phyloP scores from a whole-genome alignment of 1,140 invertebrate species.

The Drosophila seguyi region DNA sequence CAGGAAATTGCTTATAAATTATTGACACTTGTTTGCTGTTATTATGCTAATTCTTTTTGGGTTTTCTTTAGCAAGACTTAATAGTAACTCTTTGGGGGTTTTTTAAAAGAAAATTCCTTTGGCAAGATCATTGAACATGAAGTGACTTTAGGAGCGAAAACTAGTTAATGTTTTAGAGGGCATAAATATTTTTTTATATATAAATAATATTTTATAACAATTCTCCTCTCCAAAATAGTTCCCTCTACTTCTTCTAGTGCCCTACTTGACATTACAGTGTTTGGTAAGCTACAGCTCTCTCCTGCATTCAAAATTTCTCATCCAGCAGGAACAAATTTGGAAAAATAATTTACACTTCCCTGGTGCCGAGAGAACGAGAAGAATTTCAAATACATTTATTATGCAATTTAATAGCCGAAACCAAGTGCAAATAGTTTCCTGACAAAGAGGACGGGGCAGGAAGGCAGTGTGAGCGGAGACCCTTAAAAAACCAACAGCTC shows the following conservation, averaged over 20 bases:
- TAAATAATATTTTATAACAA: neutral
- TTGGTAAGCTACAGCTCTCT: conserved; percentile 1
- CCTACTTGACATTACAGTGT: conserved; percentile 4
- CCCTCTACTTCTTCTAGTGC: conserved; percentile 5
- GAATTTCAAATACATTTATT: conserved; percentile 70
- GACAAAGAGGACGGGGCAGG: conserved; percentile 24
- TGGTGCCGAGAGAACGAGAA: conserved; percentile 23
- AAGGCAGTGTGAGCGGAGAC: conserved; percentile 1
- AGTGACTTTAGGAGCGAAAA: neutral
- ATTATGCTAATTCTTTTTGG: conserved; percentile 2
- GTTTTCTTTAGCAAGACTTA: neutral
- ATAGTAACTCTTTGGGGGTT: neutral
- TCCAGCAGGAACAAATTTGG: conserved; percentile 33
- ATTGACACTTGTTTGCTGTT: conserved; percentile 13
- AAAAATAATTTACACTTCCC: conserved; percentile 66
- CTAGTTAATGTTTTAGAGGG: too few relatives aligned
- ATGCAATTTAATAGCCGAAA: conserved; percentile 76
- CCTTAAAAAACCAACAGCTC: conserved; percentile 70
- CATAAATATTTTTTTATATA: too few relatives aligned
- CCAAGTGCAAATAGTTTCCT: conserved; percentile 79
- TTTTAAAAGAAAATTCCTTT: neutral
- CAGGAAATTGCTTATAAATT: conserved; percentile 28
- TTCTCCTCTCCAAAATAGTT: neutral
- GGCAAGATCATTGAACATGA: neutral
- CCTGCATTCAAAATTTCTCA: conserved; percentile 18